Base-by-base conservation (phyloP, 2,797 vertebrate species). In the Gadopsis marmoratus region DNA sequence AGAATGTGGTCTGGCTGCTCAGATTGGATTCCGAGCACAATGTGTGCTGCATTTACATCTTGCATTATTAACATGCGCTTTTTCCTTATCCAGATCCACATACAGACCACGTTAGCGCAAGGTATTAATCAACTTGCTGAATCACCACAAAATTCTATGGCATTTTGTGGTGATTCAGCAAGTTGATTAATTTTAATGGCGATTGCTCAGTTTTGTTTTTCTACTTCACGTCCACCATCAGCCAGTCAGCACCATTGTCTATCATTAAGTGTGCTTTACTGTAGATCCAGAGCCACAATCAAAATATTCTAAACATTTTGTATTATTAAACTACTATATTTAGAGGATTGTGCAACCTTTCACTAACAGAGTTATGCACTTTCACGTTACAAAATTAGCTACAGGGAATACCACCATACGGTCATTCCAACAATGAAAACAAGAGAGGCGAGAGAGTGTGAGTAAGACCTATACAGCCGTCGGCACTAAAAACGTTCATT, bases 401-500 rank as follows among this genome's bases (percentile, higher is more conserved):
- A 19, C 23, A 56, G 56, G 35, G 21, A 41, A 58, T 12, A 21
- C 6, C 9, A 61, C 11, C 47, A 48, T n/a, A 76, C 64, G 66
- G 21, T 33, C 58, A 26, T 23, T 79, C 43, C 12, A 58, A 7
- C 37, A 62, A 41, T 69, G 43, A 78, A 79, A 39, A 82, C 51
- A 75, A 60, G 48, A 35, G 51, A 37, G 4, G 3, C 23, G 12
- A 51, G 21, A 48, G 53, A 55, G 37, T 3, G 33, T 54, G 48
- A 35, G 37, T 33, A 10, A 69, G 39, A 51, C 14, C 29, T 48
- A 67, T 58, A 43, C 23, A 33, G 61, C 66, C 68, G 73, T 39
- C 71, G 64, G 43, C 43, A 39, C n/a, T 62, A 66, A 82, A 70
- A 72, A 69, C 33, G 35, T 82, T 61, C 31, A 83, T 86, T 74